Conservation (phyloP, 2,888 invertebrate species). For the Lapara coniferarum region DNA sequence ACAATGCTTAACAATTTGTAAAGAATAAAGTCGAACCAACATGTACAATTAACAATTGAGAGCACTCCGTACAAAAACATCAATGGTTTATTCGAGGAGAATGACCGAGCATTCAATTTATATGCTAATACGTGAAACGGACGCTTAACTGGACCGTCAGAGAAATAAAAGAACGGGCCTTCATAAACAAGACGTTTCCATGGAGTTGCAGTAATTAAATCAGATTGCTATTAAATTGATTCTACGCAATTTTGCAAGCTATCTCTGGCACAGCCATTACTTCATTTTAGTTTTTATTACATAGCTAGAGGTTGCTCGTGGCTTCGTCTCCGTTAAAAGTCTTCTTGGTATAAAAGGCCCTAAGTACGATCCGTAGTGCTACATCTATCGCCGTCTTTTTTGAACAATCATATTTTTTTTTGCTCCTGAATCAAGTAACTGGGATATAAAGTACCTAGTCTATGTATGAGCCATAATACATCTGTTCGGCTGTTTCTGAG, state of each 20-base stretch:
- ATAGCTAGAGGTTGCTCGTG: neutral
- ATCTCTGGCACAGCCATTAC: neutral
- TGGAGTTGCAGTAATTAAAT: constrained; percentile 4
- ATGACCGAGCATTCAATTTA: constrained; percentile 63
- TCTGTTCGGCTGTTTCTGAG: too few species aligned
- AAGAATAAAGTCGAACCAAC: neutral
- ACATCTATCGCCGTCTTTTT: too few species aligned
- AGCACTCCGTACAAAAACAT: constrained; percentile 30
- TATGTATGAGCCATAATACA: too few species aligned
- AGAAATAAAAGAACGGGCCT: constrained; percentile 33
- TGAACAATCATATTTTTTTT: too few species aligned
- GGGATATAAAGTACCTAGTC: too few species aligned
- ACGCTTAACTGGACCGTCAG: constrained; percentile 32
- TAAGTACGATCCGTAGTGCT: too few species aligned
- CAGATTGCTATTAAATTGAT: constrained; percentile 6
- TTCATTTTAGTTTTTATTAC: neutral
- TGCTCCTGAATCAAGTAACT: too few species aligned
- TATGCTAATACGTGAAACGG: constrained; percentile 66
- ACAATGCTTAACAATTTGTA: neutral
- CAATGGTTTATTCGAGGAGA: constrained; percentile 51
- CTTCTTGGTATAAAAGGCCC: too few species aligned
- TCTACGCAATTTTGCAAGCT: constrained; percentile 1
- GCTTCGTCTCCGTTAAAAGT: too few species aligned
- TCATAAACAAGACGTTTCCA: constrained; percentile 31
- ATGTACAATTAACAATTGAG: neutral